A percentile compares a stretch with the other conserved stretches of the same genome.
These are phyloP conservation scores for Linnaemya tessellans DNA, from an alignment of 2,888 invertebrate species.

Conservation along the genomic window DNA sequence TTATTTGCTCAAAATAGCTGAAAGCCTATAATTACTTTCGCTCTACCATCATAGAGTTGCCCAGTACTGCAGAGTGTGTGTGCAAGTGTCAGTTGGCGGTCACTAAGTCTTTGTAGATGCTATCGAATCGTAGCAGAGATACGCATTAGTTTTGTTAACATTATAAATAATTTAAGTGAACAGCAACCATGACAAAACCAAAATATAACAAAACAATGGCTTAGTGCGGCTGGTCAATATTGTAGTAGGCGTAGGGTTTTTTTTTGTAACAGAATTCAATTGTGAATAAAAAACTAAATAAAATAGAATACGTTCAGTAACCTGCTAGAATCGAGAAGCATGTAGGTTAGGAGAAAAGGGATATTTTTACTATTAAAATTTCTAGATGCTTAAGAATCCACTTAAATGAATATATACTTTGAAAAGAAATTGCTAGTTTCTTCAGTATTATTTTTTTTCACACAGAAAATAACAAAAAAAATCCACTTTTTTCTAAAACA, in stretches of 20 bases:
- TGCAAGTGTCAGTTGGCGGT: background rate
- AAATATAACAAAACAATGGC: conserved; percentile 16
- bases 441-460: too few relatives aligned
- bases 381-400: too few relatives aligned
- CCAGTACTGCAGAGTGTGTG: background rate
- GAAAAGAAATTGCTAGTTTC: too few relatives aligned
- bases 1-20: conserved; percentile 21
- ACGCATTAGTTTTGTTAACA: conserved; percentile 70
- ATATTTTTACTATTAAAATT: too few relatives aligned
- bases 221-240: conserved; percentile 13
- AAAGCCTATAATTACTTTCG: conserved; percentile 55
- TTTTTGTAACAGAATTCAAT: background rate
- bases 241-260: conserved; percentile 9
- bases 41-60: conserved; percentile 24
- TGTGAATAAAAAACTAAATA: background rate
- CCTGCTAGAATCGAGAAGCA: too few relatives aligned
- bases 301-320: too few relatives aligned
- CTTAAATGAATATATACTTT: too few relatives aligned
- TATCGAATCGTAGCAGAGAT: conserved; percentile 47
- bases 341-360: too few relatives aligned
- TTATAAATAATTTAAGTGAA: conserved; percentile 65
- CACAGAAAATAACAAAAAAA: too few relatives aligned
- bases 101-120: conserved; percentile 29
- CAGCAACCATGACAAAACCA: conserved; percentile 60
- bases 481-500: too few relatives aligned